Evolutionary conservation across 64 coral and sea anemone species (phyloP).

Genomic region (Porites australiensis): DNA sequence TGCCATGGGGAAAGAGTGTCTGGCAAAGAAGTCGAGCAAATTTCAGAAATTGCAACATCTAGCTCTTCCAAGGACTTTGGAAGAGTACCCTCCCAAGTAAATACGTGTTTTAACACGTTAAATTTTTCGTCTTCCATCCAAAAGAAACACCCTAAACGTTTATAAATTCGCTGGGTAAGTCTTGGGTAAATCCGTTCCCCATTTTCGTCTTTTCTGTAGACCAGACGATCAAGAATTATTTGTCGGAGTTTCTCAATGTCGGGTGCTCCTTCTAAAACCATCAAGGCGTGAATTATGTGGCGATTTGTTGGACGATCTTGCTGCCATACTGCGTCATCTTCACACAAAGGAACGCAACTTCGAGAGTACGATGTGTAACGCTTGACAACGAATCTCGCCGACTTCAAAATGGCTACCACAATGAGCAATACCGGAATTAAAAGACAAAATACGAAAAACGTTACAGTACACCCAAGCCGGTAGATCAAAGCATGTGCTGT

Average conservation of each 20-base stretch:
- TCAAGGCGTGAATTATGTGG: constrained; percentile 91
- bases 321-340: constrained; percentile 97
- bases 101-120: constrained; percentile 82
- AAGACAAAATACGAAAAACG: constrained; percentile 46
- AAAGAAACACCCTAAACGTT: constrained; percentile 78
- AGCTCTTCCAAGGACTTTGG: constrained; percentile 77
- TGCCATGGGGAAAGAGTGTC: constrained; percentile 82
- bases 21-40: constrained; percentile 74
- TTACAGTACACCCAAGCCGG: constrained; percentile 51
- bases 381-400: constrained; percentile 50
- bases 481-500: constrained; percentile 29
- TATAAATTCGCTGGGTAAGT: constrained; percentile 74
- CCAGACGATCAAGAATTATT: constrained; percentile 78
- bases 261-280: constrained; percentile 82
- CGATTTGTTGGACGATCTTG: constrained; percentile 91
- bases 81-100: constrained; percentile 69
- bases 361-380: constrained; percentile 63
- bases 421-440: constrained; percentile 61
- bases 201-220: constrained; percentile 77
- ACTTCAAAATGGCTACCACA: constrained; percentile 53
- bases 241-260: constrained; percentile 77
- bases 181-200: constrained; percentile 85
- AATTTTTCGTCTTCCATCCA: constrained; percentile 95
- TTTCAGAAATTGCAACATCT: constrained; percentile 79
- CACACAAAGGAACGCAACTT: constrained; percentile 65